Evolutionary conservation across 2,888 invertebrate genomes (phyloP).

Genomic region (Sinopyrophorus schimmeli): DNA sequence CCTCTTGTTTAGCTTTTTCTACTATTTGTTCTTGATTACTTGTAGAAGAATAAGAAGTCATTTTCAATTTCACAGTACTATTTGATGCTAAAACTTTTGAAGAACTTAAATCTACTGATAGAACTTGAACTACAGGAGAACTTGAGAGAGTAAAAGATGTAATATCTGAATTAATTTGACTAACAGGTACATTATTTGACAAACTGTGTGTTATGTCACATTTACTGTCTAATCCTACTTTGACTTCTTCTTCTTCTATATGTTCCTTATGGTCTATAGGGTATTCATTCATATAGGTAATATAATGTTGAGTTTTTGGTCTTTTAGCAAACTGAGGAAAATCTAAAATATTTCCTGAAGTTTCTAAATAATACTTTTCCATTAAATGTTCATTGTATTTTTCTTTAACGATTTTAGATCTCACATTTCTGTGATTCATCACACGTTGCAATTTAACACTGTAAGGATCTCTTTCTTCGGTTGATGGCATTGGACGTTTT

Average conservation of each 20-base stretch:
- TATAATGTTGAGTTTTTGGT: constrained; percentile 73
- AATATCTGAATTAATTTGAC: not conserved
- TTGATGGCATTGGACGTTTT: constrained; percentile 56
- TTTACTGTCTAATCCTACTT: constrained; percentile 10
- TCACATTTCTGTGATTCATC: constrained; percentile 71
- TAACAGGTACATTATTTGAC: not conserved
- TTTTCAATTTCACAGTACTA: constrained; percentile 32
- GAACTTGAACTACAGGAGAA: constrained; percentile 24
- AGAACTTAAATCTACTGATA: constrained; percentile 22
- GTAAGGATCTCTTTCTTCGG: constrained; percentile 57
- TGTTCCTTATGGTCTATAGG: constrained; percentile 50
- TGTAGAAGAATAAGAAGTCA: constrained; percentile 29
- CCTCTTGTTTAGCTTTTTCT: constrained; percentile 89
- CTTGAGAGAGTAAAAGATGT: constrained; percentile 32
- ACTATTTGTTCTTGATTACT: constrained; percentile 76
- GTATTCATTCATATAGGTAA: constrained; percentile 72
- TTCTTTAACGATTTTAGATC: constrained; percentile 70
- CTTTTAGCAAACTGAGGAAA: constrained; percentile 82
- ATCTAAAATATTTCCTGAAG: constrained; percentile 87
- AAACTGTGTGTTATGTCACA: constrained; percentile 4
- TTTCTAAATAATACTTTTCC: constrained; percentile 86
- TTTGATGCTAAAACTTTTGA: constrained; percentile 9
- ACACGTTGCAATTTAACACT: constrained; percentile 66
- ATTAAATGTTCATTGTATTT: constrained; percentile 77
- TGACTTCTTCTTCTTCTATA: constrained; percentile 16